Conservation (phyloP, 1,140 invertebrate genomes). For the Helicoverpa armigera region DNA sequence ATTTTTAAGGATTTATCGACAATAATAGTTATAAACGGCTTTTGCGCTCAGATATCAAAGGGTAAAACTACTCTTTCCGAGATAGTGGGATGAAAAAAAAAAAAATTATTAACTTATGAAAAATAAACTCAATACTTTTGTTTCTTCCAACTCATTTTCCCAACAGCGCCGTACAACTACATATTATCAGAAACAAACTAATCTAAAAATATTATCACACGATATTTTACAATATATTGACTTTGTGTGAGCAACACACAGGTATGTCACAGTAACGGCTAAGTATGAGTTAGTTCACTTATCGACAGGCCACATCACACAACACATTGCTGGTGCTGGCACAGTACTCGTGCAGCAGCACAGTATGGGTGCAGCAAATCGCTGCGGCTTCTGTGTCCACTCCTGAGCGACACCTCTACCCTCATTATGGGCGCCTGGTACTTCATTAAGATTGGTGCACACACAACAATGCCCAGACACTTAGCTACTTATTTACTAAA, state of each 20-base stretch:
- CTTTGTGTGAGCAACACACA: conserved; percentile 9
- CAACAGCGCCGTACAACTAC: background rate
- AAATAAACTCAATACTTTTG: background rate
- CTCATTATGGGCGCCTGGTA: background rate
- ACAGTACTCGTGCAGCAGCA: too few species aligned
- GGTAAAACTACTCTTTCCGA: too few species aligned
- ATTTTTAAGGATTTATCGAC: too few species aligned
- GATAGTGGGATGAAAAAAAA: too few species aligned
- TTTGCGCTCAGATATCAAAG: too few species aligned
- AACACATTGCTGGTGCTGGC: too few species aligned
- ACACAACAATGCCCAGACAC: conserved; percentile 14
- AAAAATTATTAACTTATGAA: background rate
- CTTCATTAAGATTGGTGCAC: conserved; percentile 5
- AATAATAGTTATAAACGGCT: too few species aligned
- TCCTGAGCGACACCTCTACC: background rate
- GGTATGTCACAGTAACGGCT: too few species aligned
- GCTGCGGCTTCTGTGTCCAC: too few species aligned
- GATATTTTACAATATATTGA: conserved; percentile 22
- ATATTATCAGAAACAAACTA: conserved; percentile 18
- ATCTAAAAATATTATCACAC: conserved; percentile 37
- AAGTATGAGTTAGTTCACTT: too few species aligned
- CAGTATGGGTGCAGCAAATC: too few species aligned
- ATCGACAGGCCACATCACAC: too few species aligned
- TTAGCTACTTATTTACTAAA: background rate
- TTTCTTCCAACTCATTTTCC: background rate